These are phyloP conservation scores for Amia ocellicauda DNA, from an alignment of 2,113 vertebrate genomes.

Conservation along the genomic window DNA sequence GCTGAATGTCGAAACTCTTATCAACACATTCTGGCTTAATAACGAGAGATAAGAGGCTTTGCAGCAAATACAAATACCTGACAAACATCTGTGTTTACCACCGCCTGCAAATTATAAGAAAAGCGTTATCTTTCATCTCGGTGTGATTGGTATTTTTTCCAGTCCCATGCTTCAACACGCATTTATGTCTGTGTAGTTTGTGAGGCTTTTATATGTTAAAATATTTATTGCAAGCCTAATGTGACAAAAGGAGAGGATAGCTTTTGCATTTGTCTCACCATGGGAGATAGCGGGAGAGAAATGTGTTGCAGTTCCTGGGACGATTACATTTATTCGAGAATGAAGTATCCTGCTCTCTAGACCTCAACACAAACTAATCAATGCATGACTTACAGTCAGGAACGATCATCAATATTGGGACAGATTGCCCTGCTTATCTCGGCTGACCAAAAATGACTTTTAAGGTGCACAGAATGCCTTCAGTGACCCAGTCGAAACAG, in stretches of 20 bases:
- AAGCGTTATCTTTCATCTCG: not conserved
- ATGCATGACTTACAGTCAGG: conserved; percentile 16
- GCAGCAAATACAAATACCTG: not conserved
- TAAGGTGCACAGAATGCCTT: conserved; percentile 47
- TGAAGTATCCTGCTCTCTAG: conserved; percentile 12
- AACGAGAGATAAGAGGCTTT: conserved; percentile 4
- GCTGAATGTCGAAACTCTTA: not conserved
- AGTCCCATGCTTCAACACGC: not conserved
- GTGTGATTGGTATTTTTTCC: not conserved
- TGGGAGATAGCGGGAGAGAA: conserved; percentile 23
- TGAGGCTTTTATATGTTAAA: conserved; percentile 18
- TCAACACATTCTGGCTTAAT: not conserved
- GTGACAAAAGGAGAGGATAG: conserved; percentile 32
- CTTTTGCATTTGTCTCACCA: conserved; percentile 27
- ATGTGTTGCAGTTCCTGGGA: conserved; percentile 24
- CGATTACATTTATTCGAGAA: conserved; percentile 19
- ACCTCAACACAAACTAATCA: conserved; percentile 22
- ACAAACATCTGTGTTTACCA: conserved; percentile 2
- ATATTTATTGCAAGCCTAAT: conserved; percentile 37
- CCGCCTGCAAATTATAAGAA: not conserved
- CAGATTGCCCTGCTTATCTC: conserved; percentile 47
- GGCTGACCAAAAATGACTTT: conserved; percentile 50
- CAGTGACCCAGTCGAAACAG: conserved; percentile 38
- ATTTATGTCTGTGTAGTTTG: conserved; percentile 13
- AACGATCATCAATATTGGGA: conserved; percentile 34